Evolutionary conservation across 2,888 invertebrate genomes (phyloP), one percentile per base, ranked within the genome.

Genomic region (Hymenopus coronatus): DNA sequence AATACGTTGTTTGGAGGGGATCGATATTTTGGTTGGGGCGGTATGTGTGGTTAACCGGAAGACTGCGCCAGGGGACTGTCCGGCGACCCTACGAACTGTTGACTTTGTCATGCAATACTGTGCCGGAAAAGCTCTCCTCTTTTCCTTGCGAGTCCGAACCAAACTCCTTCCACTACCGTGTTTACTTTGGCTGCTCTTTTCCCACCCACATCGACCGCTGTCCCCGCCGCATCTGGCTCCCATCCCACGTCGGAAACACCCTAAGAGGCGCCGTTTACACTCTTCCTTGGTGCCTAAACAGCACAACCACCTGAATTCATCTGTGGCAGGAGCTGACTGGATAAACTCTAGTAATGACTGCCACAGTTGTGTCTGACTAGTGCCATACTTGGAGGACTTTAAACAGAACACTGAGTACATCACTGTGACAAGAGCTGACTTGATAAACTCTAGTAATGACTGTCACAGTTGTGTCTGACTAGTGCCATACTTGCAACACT

Each of bases 151-250:
- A 82, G 84, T 70, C 85, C 83, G 40, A 88, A 84, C 84, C 83
- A 87, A 81, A 28, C 30, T 83, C 82, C 84, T 84, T 84, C 84
- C 84, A n/a, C n/a, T 30, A 30, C 87, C 84, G 25, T 90, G 89
- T 90, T 90, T 88, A 89, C 85, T 85, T 88, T 82, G 84, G n/a
- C 88, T 90, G 89, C 86, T 85, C 88, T 81, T 88, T 90, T 90
- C 89, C 89, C 89, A 90, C 84, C 46, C 85, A 33, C 27, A 82
- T 28, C 30, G 82, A 20, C 82, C 33, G 82, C n/a, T 33, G 30
- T 70, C 54, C 54, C 54, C 40, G 14, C 46, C 46, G 25, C 54
- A 70, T 40, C 30, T n/a, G 84, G n/a, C 30, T 14, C 28, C 15
- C 70, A 54, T 70, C 54, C 85, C 70, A 33, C 30, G 83, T 28